Base-by-base conservation (phyloP, 92 coral and sea anemone genomes). In the Scolanthus callimorphus region DNA sequence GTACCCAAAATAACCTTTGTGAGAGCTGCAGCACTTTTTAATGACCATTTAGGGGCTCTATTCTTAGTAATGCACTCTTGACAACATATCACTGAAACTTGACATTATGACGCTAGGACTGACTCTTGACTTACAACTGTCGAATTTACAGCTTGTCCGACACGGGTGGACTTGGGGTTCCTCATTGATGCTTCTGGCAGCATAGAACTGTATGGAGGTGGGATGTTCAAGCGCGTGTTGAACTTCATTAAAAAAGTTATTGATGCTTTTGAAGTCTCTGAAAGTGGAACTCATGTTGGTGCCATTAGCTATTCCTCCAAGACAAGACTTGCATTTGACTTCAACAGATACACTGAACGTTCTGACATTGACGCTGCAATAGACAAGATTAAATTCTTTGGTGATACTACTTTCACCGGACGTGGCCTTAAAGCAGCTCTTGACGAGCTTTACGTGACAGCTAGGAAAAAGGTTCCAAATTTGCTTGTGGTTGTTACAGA, bases 151-250 rank as follows among this genome's bases (percentile, higher is more conserved):
- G 95, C 72, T 34, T 86, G 95, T 72, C 69, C 69, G 45, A 65
- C 74, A 20, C 71, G 72, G 39, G 69, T 81, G 21, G 95, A 86
- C 31, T 81, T 86, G 17, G 95, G 88, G 0, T 85, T 85, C 59
- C 60, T 80, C 0, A 80, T 85, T 20, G 92, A 85, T 22, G 92
- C 86, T 6, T 85, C 94, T 3, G 95, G 89, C 28, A 86, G 95
- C 59, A 70, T 86, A 20, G 95, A 81, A 57, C 81, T 86, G 88
- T 86, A 86, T 58, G 95, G 95, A 20, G 81, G 59, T 46, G 95
- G 89, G 44, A 86, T 75, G 49, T 81, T 81, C 47, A 69, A 71
- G 45, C 45, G 59, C 20, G 71, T 83, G 13, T 49, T 76, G 63
- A 62, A 86, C 41, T 85, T 85, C 41, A 75, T 85, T 3, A 85